Percentiles rank a stretch among this genome's conserved stretches.
phyloP scores from a whole-genome alignment of 2,113 vertebrate genomes.

The Saccopteryx bilineata region DNA sequence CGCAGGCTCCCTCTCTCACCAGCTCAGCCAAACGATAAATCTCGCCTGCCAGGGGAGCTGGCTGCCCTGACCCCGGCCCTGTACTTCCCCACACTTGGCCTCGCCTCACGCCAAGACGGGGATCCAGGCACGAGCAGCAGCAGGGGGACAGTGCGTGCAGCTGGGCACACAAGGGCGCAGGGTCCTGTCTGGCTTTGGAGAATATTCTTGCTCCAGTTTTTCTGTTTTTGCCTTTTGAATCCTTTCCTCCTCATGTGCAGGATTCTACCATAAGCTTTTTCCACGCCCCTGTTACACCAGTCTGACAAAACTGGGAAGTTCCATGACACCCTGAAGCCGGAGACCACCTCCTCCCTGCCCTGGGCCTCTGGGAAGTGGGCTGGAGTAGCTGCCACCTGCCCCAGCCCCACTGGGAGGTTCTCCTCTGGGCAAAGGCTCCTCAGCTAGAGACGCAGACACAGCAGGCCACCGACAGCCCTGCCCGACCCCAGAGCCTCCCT shows the following conservation, averaged over 20 bases:
- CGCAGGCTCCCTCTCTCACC: conserved; percentile 62
- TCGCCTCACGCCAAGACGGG: conserved; percentile 63
- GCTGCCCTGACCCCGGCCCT: conserved; percentile 72
- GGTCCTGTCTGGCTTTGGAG: background rate
- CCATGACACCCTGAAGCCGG: background rate
- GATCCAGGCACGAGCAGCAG: conserved; percentile 28
- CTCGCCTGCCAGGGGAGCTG: conserved; percentile 74
- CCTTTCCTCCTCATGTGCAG: background rate
- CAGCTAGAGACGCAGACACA: background rate
- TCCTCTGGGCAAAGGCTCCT: background rate
- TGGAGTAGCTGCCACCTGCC: background rate
- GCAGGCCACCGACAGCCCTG: background rate
- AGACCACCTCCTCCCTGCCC: background rate
- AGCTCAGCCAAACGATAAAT: conserved; percentile 82
- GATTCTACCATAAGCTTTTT: background rate
- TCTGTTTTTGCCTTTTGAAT: conserved; percentile 15
- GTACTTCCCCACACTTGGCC: conserved; percentile 35
- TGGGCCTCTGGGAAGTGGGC: background rate
- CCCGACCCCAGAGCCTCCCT: background rate
- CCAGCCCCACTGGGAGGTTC: background rate
- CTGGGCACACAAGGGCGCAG: background rate
- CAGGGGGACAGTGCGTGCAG: background rate
- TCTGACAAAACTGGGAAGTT: background rate
- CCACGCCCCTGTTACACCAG: rapidly evolving
- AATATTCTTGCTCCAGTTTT: background rate